phyloP scores from a whole-genome alignment of 2,797 vertebrate genomes.

The Staurois parvus region DNA sequence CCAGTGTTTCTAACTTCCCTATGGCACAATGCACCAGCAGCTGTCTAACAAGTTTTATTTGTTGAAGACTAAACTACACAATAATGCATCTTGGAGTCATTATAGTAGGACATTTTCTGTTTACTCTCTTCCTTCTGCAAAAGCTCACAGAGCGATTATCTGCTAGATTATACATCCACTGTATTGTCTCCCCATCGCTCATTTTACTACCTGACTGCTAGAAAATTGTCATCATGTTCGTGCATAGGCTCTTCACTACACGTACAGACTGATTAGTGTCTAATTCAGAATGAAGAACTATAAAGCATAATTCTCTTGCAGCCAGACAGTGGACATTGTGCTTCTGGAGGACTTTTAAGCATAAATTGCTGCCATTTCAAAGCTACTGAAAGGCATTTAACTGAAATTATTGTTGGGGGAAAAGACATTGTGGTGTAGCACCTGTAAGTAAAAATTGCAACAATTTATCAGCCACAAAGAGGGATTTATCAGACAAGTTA shows the following conservation, averaged over 20 bases:
- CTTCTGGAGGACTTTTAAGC: not conserved
- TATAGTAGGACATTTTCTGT: not conserved
- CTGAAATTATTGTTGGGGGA: not conserved
- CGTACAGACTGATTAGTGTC: slow-evolving; percentile 1
- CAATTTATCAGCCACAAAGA: not conserved
- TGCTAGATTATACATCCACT: slow-evolving; percentile 21
- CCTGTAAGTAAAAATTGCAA: not conserved
- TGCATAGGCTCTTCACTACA: slow-evolving; percentile 9
- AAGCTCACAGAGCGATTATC: slow-evolving; percentile 3
- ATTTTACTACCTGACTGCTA: slow-evolving; percentile 15
- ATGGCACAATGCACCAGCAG: not conserved
- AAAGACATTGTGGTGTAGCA: not conserved
- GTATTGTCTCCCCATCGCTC: not conserved
- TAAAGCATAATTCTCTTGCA: not conserved
- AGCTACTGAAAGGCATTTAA: not conserved
- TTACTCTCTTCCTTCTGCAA: not conserved
- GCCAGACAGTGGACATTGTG: slow-evolving; percentile 7
- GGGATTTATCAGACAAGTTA: not conserved
- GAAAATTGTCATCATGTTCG: slow-evolving; percentile 10
- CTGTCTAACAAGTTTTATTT: not conserved
- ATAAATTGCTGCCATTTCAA: not conserved
- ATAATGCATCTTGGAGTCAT: not conserved
- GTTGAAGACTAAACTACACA: not conserved
- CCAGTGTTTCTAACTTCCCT: not conserved
- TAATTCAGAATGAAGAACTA: not conserved